phyloP scores from a whole-genome alignment of 64 coral and sea anemone species.

The Acropora yongei region DNA sequence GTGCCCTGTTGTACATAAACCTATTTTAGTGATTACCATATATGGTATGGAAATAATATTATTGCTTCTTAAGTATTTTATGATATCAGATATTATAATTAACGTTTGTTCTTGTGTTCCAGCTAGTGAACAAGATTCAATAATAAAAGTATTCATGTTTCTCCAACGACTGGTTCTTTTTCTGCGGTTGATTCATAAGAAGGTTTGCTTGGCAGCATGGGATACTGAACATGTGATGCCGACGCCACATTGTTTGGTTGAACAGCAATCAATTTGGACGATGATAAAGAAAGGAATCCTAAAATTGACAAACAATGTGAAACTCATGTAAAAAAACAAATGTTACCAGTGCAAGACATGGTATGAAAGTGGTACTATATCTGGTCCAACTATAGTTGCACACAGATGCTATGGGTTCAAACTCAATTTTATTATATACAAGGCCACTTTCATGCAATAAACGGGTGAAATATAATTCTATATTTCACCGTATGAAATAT shows the following conservation, averaged over 20 bases:
- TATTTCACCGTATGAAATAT: no score
- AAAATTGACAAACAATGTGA: not conserved
- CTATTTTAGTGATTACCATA: no score
- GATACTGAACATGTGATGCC: slow-evolving; percentile 38
- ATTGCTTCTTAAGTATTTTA: no score
- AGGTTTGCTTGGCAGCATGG: slow-evolving; percentile 67
- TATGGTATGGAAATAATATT: no score
- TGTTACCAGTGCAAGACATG: no score
- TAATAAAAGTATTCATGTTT: not conserved
- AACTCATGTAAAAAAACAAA: not conserved
- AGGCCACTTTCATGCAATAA: no score
- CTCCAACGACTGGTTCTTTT: not conserved
- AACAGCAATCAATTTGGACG: slow-evolving; percentile 81
- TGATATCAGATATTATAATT: not conserved
- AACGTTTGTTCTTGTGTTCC: not conserved
- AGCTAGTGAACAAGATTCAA: not conserved
- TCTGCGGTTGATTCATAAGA: slow-evolving; percentile 44
- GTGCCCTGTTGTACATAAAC: no score
- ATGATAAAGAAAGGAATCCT: slow-evolving; percentile 79
- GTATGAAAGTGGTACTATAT: no score
- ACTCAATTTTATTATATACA: no score
- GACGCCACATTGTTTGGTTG: slow-evolving; percentile 59
- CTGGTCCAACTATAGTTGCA: no score
- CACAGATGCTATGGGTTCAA: no score
- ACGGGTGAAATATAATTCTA: no score